Evolutionary conservation across 1,140 invertebrate species (phyloP), one percentile per base, ranked within the genome.

Genomic region (Drosophila oshimai): DNA sequence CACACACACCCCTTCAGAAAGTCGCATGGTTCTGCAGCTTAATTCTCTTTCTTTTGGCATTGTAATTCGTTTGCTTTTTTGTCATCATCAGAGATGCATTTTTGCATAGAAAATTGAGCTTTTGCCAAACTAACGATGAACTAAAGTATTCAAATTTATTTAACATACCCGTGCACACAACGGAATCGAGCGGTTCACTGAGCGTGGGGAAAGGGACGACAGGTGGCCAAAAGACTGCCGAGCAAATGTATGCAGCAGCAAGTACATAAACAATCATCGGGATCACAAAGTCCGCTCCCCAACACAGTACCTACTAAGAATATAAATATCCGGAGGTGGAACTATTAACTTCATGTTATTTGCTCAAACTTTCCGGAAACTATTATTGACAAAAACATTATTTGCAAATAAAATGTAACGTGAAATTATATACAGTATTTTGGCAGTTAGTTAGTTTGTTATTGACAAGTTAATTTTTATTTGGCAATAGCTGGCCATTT

Each of bases 61-160:
- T 77, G 74, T 78, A 83, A 84, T 74, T 83, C 74, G 69, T 78
- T 65, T 76, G 55, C 54, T 64, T 76, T 53, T 76, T 77, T 81
- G 73, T 72, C 78, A 81, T 64, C 78, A 81, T 77, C 78, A 72
- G 53, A 54, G 68, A 64, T 84, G 74, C 64, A 84, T 69, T 83
- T 83, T 83, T 74, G 79, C 79, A 83, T 77, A 78, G 69, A 84
- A 67, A 83, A 83, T 83, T 78, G 70, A 83, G 71, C 79, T 84
- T 84, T 84, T 84, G 79, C 79, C 79, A 78, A 84, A 84, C 79
- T 84, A 84, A 84, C 79, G 74, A 84, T 74, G 74, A 84, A 83
- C 79, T 84, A 78, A 84, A 84, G 83, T 84, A 84, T 84, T 79
- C 79, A 84, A 84, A 84, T 84, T 84, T 84, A 78, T 84, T 84